These are phyloP conservation scores for Aphidius ervi DNA, from an alignment of 1,140 invertebrate species.

Conservation along the genomic window DNA sequence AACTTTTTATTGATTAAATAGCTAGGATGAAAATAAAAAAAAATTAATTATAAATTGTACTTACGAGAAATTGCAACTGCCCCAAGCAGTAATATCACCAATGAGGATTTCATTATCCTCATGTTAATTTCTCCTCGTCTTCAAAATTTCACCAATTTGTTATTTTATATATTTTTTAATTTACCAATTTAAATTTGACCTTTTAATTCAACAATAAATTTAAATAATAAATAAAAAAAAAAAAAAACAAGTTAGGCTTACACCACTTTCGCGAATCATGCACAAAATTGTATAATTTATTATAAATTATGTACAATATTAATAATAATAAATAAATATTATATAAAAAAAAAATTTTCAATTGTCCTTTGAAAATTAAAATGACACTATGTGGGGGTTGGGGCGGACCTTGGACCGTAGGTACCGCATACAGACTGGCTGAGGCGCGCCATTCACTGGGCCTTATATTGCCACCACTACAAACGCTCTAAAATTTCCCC, in stretches of 20 bases:
- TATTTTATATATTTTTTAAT: background rate
- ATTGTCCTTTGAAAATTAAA: background rate
- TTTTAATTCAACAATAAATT: no score
- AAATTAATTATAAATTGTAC: slow-evolving; percentile 24
- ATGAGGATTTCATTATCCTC: slow-evolving; percentile 37
- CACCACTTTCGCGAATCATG: no score
- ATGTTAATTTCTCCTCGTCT: background rate
- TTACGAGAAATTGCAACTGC: slow-evolving; percentile 37
- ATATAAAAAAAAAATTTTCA: background rate
- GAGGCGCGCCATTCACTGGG: slow-evolving; percentile 40
- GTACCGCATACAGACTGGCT: slow-evolving; percentile 50
- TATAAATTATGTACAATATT: no score
- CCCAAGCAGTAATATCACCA: slow-evolving; percentile 38
- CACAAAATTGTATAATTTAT: no score
- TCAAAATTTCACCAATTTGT: background rate
- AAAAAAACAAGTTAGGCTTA: no score
- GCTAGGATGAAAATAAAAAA: background rate
- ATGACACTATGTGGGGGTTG: slow-evolving; percentile 25
- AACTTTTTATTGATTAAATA: no score
- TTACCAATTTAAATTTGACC: no score
- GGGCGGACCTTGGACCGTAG: slow-evolving; percentile 45
- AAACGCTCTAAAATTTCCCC: no score
- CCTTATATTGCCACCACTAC: slow-evolving; percentile 55
- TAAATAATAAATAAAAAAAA: no score
- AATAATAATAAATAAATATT: background rate